phyloP scores from a whole-genome alignment of 30 jellyfish, hydroid and myxozoan genomes.

The Hydractinia symbiolongicarpus region DNA sequence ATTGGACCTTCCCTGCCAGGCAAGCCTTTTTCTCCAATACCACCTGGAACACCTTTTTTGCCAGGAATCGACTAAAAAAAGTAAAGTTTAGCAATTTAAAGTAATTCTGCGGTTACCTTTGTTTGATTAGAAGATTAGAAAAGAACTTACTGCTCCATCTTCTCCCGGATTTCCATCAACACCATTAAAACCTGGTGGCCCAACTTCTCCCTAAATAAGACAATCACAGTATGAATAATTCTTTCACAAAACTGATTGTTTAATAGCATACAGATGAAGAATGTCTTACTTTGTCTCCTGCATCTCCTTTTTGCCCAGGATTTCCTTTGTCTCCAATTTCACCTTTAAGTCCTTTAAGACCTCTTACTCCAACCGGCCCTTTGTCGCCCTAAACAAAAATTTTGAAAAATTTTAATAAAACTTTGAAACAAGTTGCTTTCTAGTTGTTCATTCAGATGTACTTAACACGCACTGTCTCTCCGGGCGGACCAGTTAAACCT shows the following conservation, averaged over 20 bases:
- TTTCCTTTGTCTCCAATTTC: slow-evolving; percentile 40
- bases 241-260: too few relatives aligned
- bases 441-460: too few relatives aligned
- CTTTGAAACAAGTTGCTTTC: too few relatives aligned
- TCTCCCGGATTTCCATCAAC: slow-evolving; percentile 37
- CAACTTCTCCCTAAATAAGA: too few relatives aligned
- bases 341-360: slow-evolving; percentile 14
- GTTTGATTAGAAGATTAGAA: too few relatives aligned
- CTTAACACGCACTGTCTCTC: too few relatives aligned
- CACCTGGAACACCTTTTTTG: slow-evolving; percentile 36
- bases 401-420: too few relatives aligned
- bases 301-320: slow-evolving; percentile 50
- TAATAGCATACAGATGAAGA: too few relatives aligned
- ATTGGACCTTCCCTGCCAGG: slow-evolving; percentile 56
- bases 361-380: not conserved
- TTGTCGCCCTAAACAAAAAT: not conserved
- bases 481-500: too few relatives aligned
- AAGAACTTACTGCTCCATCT: slow-evolving; percentile 31
- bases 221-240: too few relatives aligned
- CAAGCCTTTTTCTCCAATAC: slow-evolving; percentile 43
- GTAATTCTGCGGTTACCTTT: too few relatives aligned
- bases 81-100: too few relatives aligned
- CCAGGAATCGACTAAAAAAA: slow-evolving; percentile 1
- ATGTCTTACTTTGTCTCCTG: not conserved
- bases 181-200: slow-evolving; percentile 21